A percentile compares a stretch with the other conserved stretches of the same genome.
These are phyloP conservation scores for Pseudomyrmex gracilis DNA, from an alignment of 1,140 invertebrate species.

Conservation along the genomic window DNA sequence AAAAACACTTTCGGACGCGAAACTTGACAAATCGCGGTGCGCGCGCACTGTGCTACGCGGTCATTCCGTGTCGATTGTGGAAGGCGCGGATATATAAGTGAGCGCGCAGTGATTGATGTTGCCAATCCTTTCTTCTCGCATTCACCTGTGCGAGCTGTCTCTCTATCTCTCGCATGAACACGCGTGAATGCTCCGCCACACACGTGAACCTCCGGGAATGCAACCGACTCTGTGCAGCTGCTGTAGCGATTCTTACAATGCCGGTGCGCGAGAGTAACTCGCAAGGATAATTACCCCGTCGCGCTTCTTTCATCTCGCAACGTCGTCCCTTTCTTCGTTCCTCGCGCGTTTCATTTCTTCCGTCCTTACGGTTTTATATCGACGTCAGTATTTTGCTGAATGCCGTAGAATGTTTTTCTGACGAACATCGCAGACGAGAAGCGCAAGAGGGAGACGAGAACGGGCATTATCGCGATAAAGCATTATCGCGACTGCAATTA, in stretches of 20 bases:
- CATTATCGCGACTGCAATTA: neutral
- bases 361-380: conserved; percentile 52
- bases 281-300: conserved; percentile 69
- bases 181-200: conserved; percentile 28
- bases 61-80: conserved; percentile 8
- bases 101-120: conserved; percentile 70
- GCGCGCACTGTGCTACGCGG: neutral
- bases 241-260: conserved; percentile 74
- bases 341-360: neutral
- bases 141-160: conserved; percentile 26
- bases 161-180: conserved; percentile 13
- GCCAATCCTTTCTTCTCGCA: conserved; percentile 35
- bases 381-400: conserved; percentile 5
- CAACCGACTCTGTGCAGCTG: conserved; percentile 69
- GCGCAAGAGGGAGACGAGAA: neutral
- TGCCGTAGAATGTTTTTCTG: conserved; percentile 28
- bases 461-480: neutral
- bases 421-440: neutral
- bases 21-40: conserved; percentile 35
- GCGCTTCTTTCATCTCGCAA: conserved; percentile 59
- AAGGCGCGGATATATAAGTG: conserved; percentile 63
- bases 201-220: conserved; percentile 58
- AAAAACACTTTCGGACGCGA: conserved; percentile 42
- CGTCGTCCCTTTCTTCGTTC: conserved; percentile 15
- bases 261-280: conserved; percentile 70